Evolutionary conservation across 92 coral and sea anemone genomes (phyloP).

Genomic region (Palythoa caribaeorum): DNA sequence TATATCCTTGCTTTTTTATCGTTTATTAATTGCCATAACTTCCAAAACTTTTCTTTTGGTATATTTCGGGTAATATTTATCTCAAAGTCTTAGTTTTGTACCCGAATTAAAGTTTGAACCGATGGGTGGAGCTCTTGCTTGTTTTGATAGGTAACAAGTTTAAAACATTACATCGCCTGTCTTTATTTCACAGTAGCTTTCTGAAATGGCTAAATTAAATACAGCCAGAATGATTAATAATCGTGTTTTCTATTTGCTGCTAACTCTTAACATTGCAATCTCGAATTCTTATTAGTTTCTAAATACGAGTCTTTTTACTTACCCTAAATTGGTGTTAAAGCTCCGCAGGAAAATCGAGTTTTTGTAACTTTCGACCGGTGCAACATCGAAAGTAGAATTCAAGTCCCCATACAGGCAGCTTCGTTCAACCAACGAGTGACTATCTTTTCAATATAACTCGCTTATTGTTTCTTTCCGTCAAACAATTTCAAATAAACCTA

Average conservation of each 20-base stretch:
- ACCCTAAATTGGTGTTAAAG: not conserved
- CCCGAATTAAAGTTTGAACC: not conserved
- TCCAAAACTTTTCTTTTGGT: not conserved
- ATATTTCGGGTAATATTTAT: not conserved
- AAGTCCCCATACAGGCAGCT: constrained; percentile 13
- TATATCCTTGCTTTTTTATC: no score
- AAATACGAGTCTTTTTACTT: not conserved
- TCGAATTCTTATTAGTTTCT: not conserved
- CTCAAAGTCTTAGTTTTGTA: not conserved
- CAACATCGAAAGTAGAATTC: not conserved
- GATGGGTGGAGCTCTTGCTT: constrained; percentile 5
- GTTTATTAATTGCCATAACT: not conserved
- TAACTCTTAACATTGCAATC: not conserved
- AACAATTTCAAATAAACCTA: not conserved
- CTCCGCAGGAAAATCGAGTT: not conserved
- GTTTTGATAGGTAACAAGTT: not conserved
- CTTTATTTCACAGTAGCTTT: not conserved
- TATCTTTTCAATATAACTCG: not conserved
- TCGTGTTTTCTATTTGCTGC: not conserved
- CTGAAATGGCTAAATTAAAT: not conserved
- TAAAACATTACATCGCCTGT: not conserved
- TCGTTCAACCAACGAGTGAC: not conserved
- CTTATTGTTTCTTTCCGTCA: not conserved
- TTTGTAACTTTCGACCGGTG: not conserved
- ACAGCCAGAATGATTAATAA: not conserved